Evolutionary conservation across 2,113 vertebrate genomes (phyloP).

Genomic region (Microcebus jonahi): DNA sequence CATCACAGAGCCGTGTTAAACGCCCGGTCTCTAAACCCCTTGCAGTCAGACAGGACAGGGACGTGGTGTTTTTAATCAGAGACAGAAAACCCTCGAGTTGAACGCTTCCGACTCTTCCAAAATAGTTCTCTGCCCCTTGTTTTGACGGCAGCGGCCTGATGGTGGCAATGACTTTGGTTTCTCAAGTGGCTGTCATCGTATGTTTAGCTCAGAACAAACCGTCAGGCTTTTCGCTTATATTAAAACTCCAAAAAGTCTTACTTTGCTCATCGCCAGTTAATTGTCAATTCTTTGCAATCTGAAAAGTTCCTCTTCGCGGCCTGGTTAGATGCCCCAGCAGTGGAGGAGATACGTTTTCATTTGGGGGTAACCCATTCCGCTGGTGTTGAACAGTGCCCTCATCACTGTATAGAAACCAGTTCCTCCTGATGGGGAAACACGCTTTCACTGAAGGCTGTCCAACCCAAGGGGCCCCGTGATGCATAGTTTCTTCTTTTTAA

Average conservation of each 20-base stretch:
- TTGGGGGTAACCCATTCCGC: accelerated
- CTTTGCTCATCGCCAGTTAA: accelerated
- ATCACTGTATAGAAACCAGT: no score
- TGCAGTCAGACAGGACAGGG: accelerated
- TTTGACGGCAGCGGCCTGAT: accelerated
- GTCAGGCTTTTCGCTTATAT: accelerated
- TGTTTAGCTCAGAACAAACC: not conserved
- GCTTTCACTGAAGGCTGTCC: accelerated
- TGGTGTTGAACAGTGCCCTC: accelerated
- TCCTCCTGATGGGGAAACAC: not conserved
- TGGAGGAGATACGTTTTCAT: accelerated
- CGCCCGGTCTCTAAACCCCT: not conserved
- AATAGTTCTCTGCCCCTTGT: no score
- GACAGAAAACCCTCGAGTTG: no score
- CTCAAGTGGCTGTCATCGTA: not conserved
- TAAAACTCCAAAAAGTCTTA: not conserved
- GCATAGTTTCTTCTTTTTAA: accelerated
- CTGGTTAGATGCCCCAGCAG: accelerated
- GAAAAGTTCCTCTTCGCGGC: not conserved
- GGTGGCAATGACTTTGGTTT: accelerated
- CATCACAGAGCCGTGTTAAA: not conserved
- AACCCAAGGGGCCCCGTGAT: accelerated
- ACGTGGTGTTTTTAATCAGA: not conserved
- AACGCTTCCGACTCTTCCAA: accelerated
- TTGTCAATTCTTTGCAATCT: not conserved